Percentiles rank a stretch among this genome's conserved stretches.
Evolutionary conservation across 1,140 invertebrate species (phyloP).

Genomic region (Pteromalus puparum): DNA sequence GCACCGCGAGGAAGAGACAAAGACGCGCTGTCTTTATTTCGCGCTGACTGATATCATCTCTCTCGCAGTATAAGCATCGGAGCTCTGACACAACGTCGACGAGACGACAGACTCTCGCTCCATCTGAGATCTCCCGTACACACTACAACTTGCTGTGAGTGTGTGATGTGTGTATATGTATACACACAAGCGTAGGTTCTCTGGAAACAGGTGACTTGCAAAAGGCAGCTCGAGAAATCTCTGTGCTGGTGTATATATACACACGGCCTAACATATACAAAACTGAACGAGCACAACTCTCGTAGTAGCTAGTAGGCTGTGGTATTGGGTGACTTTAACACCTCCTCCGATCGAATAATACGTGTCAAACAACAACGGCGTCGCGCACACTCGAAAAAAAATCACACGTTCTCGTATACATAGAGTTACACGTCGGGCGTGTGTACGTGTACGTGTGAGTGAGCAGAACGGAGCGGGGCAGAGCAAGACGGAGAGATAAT

Average conservation of each 20-base stretch:
- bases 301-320: background rate
- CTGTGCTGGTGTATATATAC: background rate
- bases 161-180: background rate
- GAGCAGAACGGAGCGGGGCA: conserved; percentile 23
- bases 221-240: background rate
- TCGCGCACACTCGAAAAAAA: background rate
- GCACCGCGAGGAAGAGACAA: conserved; percentile 9
- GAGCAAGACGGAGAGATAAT: conserved; percentile 31
- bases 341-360: background rate
- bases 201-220: conserved; percentile 38
- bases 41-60: background rate
- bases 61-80: background rate
- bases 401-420: background rate
- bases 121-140: background rate
- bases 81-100: background rate
- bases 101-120: background rate
- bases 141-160: too few species aligned
- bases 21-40: background rate
- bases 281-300: background rate
- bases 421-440: background rate
- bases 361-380: background rate
- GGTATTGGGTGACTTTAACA: too few species aligned
- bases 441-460: conserved; percentile 12
- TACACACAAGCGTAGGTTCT: background rate
- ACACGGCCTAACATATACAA: background rate